A percentile compares a stretch with the other conserved stretches of the same genome.
Conservation (phyloP, 2,797 vertebrate species). For the Phrynocephalus vlangalii region DNA sequence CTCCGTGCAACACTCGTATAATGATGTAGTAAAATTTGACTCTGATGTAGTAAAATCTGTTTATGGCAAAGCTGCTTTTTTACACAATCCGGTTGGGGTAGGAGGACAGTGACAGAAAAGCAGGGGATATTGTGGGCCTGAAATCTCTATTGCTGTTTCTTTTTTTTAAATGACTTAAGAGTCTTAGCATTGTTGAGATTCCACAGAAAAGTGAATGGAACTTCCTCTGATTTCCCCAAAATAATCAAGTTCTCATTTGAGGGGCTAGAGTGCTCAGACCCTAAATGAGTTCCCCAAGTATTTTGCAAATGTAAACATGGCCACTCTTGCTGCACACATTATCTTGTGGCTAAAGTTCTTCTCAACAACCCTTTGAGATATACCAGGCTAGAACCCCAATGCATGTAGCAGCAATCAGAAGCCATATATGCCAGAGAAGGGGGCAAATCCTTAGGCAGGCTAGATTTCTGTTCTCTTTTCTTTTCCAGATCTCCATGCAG, state of each 20-base stretch:
- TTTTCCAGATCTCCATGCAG: no score
- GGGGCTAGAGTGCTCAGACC: no score
- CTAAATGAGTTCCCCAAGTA: no score
- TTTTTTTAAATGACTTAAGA: slow-evolving; percentile 1
- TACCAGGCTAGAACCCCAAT: no score
- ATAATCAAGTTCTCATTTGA: background rate
- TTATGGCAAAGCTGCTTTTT: slow-evolving; percentile 81
- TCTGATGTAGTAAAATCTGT: slow-evolving; percentile 87
- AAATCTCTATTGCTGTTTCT: slow-evolving; percentile 4
- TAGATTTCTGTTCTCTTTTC: no score
- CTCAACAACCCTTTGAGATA: no score
- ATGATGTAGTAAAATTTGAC: slow-evolving; percentile 86
- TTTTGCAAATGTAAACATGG: no score
- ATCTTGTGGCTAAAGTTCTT: no score
- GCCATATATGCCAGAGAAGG: no score
- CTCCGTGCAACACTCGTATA: slow-evolving; percentile 77
- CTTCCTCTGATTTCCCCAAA: background rate
- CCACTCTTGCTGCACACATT: no score
- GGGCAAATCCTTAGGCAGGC: no score
- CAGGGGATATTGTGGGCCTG: background rate
- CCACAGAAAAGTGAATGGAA: background rate
- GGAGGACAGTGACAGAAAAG: slow-evolving; percentile 45
- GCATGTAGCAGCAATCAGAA: no score
- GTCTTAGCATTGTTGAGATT: background rate
- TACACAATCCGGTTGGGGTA: slow-evolving; percentile 73